Base-by-base conservation (phyloP, 2,113 vertebrate species). In the Corythornis vintsioides region DNA sequence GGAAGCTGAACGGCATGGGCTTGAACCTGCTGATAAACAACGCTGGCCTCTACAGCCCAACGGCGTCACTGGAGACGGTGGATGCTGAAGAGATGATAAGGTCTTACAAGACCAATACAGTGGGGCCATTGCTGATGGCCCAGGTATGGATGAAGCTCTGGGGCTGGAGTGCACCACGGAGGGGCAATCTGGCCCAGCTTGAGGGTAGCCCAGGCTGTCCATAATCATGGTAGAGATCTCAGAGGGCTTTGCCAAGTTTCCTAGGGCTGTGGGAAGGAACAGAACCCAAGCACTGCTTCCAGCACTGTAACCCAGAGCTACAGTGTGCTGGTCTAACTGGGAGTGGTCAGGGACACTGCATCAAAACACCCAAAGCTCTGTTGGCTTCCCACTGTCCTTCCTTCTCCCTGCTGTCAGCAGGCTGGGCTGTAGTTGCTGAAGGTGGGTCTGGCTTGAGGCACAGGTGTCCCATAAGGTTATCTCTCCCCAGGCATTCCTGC, bases 21-120 rank as follows among this genome's bases (percentile, higher is more conserved):
- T 86, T 97, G 69, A 95, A 96, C 83, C 94, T 97, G 74, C 89
- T 97, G 6, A 93, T 97, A 48, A 97, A 97, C 92, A 97, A 97
- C 3, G 92, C 94, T 1, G 95, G 83, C 15, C 70, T 95, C 33
- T 73, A 79, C 63, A 92, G 7, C 31, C 71, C 19, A 1, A 26
- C 69, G 0, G 71, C 73, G 0, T 87, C 73, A 0, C 76, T 98
- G 92, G 90, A 96, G 9, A 79, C 57, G 0, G 71, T 65, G 2
- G 91, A 80, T 0, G 24, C 95, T 5, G 94, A 96, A 31, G 90
- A 91, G 15, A 97, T 96, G 94, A 48, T 94, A 28, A 67, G 35
- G 11, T 11, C 56, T 0, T 96, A 95, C 86, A 79, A 52, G 64
- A 94, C 87, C 60, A 96, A 96, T 3, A 26, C 90, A 1, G 87